Evolutionary conservation across 1,140 invertebrate genomes (phyloP).

Genomic region (Papilio machaon): DNA sequence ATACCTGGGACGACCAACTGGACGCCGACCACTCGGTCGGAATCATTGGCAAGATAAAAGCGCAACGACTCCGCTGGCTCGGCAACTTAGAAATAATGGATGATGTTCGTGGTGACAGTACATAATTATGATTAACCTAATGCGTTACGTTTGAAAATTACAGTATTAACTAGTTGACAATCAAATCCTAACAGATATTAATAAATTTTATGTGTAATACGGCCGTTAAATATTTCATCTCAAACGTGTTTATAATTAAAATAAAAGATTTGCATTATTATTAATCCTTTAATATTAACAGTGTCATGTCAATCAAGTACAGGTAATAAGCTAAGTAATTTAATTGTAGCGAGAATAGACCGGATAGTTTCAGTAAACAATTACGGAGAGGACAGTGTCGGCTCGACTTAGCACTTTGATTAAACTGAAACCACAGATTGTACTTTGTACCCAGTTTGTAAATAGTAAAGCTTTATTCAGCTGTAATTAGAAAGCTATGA

Average conservation of each 20-base stretch:
- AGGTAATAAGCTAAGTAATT: slow-evolving; percentile 23
- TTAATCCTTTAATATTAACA: neutral
- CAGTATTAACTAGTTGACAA: too few species aligned
- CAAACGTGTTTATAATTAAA: neutral
- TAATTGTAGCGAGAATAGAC: slow-evolving; percentile 40
- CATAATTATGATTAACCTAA: too few species aligned
- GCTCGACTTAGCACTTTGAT: slow-evolving; percentile 52
- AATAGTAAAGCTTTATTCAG: slow-evolving; percentile 37
- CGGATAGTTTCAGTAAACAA: slow-evolving; percentile 48
- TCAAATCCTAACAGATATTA: too few species aligned
- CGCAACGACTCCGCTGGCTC: too few species aligned
- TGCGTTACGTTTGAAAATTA: too few species aligned
- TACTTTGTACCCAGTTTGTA: slow-evolving; percentile 44
- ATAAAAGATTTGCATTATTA: neutral
- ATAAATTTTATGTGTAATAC: too few species aligned
- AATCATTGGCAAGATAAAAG: too few species aligned
- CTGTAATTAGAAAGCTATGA: neutral
- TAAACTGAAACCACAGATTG: slow-evolving; percentile 50
- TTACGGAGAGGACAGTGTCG: slow-evolving; percentile 46
- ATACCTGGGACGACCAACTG: too few species aligned
- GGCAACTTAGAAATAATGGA: too few species aligned
- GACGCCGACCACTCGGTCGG: too few species aligned
- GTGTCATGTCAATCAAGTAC: neutral
- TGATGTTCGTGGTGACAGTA: too few species aligned
- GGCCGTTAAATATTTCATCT: too few species aligned